These are phyloP conservation scores for Anableps anableps DNA, from an alignment of 2,797 vertebrate genomes.

Conservation along the genomic window DNA sequence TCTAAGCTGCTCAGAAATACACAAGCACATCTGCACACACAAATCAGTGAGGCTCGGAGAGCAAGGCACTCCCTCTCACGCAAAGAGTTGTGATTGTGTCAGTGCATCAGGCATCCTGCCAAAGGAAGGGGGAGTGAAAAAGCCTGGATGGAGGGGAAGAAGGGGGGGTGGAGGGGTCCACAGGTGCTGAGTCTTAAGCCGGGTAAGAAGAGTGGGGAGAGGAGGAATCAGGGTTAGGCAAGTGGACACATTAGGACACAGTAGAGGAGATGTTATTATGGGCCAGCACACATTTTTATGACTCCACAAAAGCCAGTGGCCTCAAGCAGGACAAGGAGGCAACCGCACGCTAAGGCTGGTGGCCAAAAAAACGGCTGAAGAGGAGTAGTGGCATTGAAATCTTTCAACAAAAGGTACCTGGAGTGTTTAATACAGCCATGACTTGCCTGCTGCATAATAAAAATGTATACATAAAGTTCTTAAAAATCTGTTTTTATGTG, in stretches of 20 bases:
- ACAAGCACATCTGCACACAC: conserved; percentile 31
- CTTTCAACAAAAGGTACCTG: conserved; percentile 60
- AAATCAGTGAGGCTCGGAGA: conserved; percentile 36
- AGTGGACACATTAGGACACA: conserved; percentile 49
- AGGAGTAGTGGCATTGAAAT: conserved; percentile 47
- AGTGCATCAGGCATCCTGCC: conserved; percentile 67
- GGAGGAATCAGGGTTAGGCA: conserved; percentile 48
- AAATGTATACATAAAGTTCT: conserved; percentile 22
- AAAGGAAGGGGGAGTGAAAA: conserved; percentile 50
- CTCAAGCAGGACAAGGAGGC: conserved; percentile 36
- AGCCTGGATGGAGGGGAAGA: conserved; percentile 46
- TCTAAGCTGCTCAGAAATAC: conserved; percentile 7
- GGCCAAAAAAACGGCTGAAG: conserved; percentile 19
- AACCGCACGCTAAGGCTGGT: conserved; percentile 21
- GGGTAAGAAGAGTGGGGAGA: conserved; percentile 51
- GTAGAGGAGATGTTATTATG: conserved; percentile 14
- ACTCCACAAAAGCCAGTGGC: conserved; percentile 44
- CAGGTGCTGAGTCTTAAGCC: conserved; percentile 72
- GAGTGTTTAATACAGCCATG: conserved; percentile 33
- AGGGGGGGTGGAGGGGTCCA: conserved; percentile 60
- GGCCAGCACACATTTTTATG: conserved; percentile 46
- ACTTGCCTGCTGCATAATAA: conserved; percentile 22
- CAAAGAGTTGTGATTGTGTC: conserved; percentile 72
- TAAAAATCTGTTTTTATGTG: conserved; percentile 7
- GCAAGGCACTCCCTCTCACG: conserved; percentile 68